Conservation (phyloP, 2,113 vertebrate species). For the Ardeotis arabs region DNA sequence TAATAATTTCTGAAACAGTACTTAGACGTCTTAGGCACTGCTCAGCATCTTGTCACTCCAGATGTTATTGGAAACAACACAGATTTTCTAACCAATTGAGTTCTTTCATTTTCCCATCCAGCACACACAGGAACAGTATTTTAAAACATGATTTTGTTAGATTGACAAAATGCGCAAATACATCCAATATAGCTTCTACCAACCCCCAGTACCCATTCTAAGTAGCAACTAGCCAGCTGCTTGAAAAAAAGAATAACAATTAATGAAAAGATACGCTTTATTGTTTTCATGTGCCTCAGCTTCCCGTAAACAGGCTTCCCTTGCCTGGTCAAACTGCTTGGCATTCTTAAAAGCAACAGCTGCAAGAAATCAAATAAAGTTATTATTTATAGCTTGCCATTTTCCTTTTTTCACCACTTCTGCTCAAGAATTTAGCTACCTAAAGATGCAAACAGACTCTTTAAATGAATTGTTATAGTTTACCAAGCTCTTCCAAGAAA, state of each 20-base stretch:
- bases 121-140: neutral
- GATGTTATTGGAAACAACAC: neutral
- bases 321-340: conserved; percentile 96
- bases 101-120: neutral
- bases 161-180: neutral
- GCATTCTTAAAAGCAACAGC: conserved; percentile 99
- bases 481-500: neutral
- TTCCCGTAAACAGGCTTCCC: conserved; percentile 94
- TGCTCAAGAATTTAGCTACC: neutral
- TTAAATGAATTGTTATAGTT: neutral
- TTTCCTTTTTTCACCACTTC: neutral
- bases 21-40: neutral
- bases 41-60: neutral
- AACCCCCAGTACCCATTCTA: neutral
- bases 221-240: neutral
- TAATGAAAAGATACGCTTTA: conserved; percentile 92
- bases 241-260: neutral
- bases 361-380: conserved; percentile 64
- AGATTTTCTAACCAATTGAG: neutral
- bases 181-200: neutral
- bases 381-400: neutral
- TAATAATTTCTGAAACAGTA: neutral
- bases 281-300: conserved; percentile 94
- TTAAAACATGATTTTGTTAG: neutral
- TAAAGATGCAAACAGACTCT: neutral